Conservation (phyloP, 2,888 invertebrate species). For the Aethes cnicana region DNA sequence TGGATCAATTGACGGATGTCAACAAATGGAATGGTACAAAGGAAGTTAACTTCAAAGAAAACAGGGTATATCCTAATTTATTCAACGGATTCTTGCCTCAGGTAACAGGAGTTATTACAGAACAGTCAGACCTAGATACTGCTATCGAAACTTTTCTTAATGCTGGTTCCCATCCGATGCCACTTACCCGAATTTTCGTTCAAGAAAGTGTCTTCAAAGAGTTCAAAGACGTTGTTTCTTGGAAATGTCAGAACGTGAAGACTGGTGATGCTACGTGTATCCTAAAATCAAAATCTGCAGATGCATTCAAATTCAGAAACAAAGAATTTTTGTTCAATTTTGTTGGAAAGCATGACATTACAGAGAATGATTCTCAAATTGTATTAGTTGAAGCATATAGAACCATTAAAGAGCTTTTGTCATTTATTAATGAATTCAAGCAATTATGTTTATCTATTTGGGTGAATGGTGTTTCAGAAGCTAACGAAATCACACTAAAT, state of each 20-base stretch:
- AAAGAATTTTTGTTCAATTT: slow-evolving; percentile 43
- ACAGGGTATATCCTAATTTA: slow-evolving; percentile 11
- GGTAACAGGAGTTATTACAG: slow-evolving; percentile 18
- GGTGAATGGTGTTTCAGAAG: slow-evolving; percentile 49
- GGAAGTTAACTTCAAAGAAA: background rate
- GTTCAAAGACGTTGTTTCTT: slow-evolving; percentile 45
- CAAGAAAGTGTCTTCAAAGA: slow-evolving; percentile 53
- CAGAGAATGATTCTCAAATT: background rate
- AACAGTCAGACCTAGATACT: slow-evolving; percentile 23
- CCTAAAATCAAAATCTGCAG: slow-evolving; percentile 21
- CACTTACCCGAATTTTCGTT: slow-evolving; percentile 46
- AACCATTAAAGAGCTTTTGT: slow-evolving; percentile 56
- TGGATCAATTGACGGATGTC: slow-evolving; percentile 4
- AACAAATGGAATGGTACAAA: no score
- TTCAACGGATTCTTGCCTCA: slow-evolving; percentile 16
- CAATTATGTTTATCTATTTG: slow-evolving; percentile 53
- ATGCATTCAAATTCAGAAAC: slow-evolving; percentile 33
- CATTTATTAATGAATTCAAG: slow-evolving; percentile 38
- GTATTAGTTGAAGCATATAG: slow-evolving; percentile 53
- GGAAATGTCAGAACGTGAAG: slow-evolving; percentile 41
- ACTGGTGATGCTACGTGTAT: background rate
- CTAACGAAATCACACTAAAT: slow-evolving; percentile 50
- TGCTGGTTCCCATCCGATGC: slow-evolving; percentile 51
- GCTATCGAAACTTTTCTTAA: slow-evolving; percentile 10
- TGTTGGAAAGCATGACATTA: slow-evolving; percentile 22